These are phyloP conservation scores for Drosophila conformis DNA, from an alignment of 2,888 invertebrate species.

Conservation along the genomic window DNA sequence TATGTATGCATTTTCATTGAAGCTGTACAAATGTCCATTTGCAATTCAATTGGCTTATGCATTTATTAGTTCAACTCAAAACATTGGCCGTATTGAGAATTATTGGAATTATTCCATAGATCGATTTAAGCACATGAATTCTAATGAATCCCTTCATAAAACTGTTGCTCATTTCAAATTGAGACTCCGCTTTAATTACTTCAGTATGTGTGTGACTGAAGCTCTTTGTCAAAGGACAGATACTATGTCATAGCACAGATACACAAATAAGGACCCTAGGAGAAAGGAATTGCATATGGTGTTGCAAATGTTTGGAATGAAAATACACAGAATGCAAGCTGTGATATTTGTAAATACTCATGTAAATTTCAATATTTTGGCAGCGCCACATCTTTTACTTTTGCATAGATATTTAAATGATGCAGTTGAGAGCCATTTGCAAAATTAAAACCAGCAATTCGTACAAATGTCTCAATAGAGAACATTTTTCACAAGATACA, in stretches of 20 bases:
- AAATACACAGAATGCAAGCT: too few relatives aligned
- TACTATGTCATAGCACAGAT: too few relatives aligned
- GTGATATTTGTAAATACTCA: not conserved
- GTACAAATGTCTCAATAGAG: not conserved
- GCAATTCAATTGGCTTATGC: slow-evolving; percentile 26
- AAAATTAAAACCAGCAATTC: not conserved
- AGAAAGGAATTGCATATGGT: not conserved
- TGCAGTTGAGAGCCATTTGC: not conserved
- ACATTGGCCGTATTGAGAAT: slow-evolving; percentile 12
- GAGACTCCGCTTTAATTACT: slow-evolving; percentile 2
- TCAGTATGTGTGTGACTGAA: not conserved
- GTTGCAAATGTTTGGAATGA: not conserved
- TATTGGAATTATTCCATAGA: slow-evolving; percentile 2
- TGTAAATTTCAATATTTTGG: not conserved
- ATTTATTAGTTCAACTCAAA: slow-evolving; percentile 7
- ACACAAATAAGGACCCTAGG: not conserved
- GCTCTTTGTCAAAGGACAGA: not conserved
- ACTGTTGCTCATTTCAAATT: slow-evolving; percentile 1
- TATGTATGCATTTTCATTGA: not conserved
- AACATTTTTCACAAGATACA: not conserved
- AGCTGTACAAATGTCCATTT: slow-evolving; percentile 21
- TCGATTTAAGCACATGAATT: slow-evolving; percentile 1
- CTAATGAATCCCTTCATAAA: slow-evolving; percentile 14
- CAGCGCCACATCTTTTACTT: not conserved
- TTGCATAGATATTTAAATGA: too few relatives aligned